phyloP scores from a whole-genome alignment of 2,113 vertebrate species.

The Nycticebus coucang region DNA sequence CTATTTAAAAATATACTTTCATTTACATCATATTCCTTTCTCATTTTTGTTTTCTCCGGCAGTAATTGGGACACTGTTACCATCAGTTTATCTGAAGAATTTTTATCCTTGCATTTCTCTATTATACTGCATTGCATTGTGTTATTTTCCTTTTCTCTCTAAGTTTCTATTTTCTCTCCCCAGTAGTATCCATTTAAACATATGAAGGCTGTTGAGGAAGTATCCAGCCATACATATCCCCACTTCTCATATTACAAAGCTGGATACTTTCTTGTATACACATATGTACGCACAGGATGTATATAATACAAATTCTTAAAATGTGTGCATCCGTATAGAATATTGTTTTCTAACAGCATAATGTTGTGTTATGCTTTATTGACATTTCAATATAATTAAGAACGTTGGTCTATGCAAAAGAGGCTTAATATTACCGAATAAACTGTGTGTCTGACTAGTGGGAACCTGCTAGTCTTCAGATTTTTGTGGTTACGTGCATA shows the following conservation, averaged over 20 bases:
- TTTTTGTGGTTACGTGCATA: neutral
- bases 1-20: neutral
- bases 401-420: neutral
- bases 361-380: neutral
- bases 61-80: neutral
- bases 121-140: neutral
- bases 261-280: neutral
- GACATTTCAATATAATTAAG: neutral
- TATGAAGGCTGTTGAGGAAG: neutral
- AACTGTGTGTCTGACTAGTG: slow-evolving; percentile 1
- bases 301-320: neutral
- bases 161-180: neutral
- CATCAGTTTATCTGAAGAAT: neutral
- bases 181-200: neutral
- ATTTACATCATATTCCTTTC: neutral
- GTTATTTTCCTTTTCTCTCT: neutral
- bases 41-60: neutral
- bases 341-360: neutral
- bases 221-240: no score
- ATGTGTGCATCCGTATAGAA: neutral
- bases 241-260: no score
- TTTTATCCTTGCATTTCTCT: neutral
- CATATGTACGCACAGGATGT: neutral
- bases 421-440: neutral
- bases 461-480: neutral